Base-by-base conservation (phyloP, 2,113 vertebrate species). In the Dolichotis patagonum region DNA sequence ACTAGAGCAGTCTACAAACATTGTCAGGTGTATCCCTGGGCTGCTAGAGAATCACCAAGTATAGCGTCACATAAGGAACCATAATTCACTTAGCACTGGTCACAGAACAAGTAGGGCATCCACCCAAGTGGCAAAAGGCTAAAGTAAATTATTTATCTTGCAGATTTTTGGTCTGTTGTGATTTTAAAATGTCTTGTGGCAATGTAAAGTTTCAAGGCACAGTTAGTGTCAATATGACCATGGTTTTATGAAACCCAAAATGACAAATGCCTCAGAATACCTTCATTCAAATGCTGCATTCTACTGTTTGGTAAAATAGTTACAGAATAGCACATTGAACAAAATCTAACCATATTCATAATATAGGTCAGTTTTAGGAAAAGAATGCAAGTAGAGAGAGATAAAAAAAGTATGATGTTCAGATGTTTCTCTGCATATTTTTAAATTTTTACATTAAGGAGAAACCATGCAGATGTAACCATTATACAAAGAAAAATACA, bases 91-190 rank as follows among this genome's bases (percentile, higher is more conserved):
- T 85, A 88, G 49, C 85, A 93, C 46, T 63, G 52, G 8, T 10
- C 54, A 30, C 58, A 75, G 75, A 69, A 60, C 24, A 91, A 73
- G 46, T 22, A 84, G 35, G 78, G 11, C 28, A 41, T 52, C 32
- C 43, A 92, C 16, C 2, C 52, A 65, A 20, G 11, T 14, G 88
- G 41, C 8, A 38, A 94, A 92, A 60, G 3, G 32, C 65, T 78
- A 82, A 86, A 28, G 17, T 63, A 22, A 95, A 86, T 96, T 46
- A 67, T 80, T 81, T 81, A 77, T 80, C 38, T 92, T 73, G 24
- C 11, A 62, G 32, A 80, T 46, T 85, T 89, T 88, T 1, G 0
- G 8, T 91, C 62, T 86, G 24, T 43, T 80, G 56, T 63, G 30
- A n/a, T 41, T 85, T 56, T 56, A 92, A 90, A 60, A 28, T 14